These are phyloP conservation scores for Wiebesia pumilae DNA, from an alignment of 1,140 invertebrate genomes.

Conservation along the genomic window DNA sequence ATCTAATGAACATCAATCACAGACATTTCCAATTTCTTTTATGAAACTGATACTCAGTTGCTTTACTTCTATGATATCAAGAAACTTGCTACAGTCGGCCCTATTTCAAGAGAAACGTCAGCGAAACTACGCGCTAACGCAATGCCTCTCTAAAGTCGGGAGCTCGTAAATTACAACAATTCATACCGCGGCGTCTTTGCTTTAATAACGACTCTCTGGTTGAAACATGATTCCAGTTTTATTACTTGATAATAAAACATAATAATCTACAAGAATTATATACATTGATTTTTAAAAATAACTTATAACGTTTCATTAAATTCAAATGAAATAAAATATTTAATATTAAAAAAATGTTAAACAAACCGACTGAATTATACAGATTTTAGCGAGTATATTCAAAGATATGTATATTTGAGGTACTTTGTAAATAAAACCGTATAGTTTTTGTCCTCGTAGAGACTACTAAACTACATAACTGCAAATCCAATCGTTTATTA, in stretches of 20 bases:
- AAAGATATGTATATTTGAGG: not conserved
- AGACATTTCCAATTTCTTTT: conserved; percentile 30
- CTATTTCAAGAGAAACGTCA: conserved; percentile 46
- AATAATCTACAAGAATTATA: not conserved
- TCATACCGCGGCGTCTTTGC: conserved; percentile 38
- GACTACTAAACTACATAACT: not conserved
- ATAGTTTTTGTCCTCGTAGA: not conserved
- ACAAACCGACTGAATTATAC: not conserved
- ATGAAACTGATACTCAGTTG: conserved; percentile 39
- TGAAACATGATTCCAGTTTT: conserved; percentile 42
- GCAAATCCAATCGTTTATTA: not conserved
- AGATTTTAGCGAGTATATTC: not conserved
- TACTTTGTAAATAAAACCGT: not conserved
- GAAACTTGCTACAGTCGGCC: conserved; percentile 45
- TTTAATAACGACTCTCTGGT: conserved; percentile 41
- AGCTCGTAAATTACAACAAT: conserved; percentile 51
- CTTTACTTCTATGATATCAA: conserved; percentile 25
- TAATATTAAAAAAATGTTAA: not conserved
- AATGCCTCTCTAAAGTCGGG: conserved; percentile 20
- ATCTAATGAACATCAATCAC: conserved; percentile 25
- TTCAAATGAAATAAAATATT: not conserved
- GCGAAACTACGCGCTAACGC: conserved; percentile 39
- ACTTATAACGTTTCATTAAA: not conserved
- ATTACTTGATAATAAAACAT: conserved; percentile 20
- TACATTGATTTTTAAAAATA: not conserved